Conservation (phyloP, 2,888 invertebrate genomes). For the Pterostichus madidus region DNA sequence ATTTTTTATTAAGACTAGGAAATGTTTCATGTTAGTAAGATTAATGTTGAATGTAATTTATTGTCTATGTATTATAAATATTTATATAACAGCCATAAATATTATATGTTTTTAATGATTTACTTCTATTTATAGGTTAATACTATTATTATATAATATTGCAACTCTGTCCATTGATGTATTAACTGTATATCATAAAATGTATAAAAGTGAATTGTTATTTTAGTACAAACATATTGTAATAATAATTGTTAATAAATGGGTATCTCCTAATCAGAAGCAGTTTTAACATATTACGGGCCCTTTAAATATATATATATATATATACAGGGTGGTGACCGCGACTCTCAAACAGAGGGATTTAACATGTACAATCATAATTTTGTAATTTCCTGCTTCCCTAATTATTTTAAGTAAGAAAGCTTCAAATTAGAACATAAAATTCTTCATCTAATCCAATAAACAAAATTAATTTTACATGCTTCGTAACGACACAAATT, state of each 20-base stretch:
- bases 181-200: constrained; percentile 54
- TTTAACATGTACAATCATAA: too few species aligned
- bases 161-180: constrained; percentile 67
- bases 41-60: constrained; percentile 66
- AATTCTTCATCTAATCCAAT: too few species aligned
- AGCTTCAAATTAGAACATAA: too few species aligned
- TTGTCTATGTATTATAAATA: constrained; percentile 64
- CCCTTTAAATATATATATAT: too few species aligned
- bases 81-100: constrained; percentile 62
- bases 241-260: constrained; percentile 72
- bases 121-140: constrained; percentile 52
- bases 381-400: too few species aligned
- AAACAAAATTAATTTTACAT: too few species aligned
- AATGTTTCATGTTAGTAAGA: constrained; percentile 59
- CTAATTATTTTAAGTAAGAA: too few species aligned
- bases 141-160: constrained; percentile 69
- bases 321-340: too few species aligned
- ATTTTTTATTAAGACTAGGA: constrained; percentile 46
- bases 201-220: constrained; percentile 71
- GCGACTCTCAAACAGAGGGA: too few species aligned
- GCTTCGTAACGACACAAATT: too few species aligned
- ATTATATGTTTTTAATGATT: constrained; percentile 56
- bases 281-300: neutral
- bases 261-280: constrained; percentile 59
- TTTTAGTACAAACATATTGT: constrained; percentile 73